Conservation (phyloP, 2,113 vertebrate species). For the Balaeniceps rex region DNA sequence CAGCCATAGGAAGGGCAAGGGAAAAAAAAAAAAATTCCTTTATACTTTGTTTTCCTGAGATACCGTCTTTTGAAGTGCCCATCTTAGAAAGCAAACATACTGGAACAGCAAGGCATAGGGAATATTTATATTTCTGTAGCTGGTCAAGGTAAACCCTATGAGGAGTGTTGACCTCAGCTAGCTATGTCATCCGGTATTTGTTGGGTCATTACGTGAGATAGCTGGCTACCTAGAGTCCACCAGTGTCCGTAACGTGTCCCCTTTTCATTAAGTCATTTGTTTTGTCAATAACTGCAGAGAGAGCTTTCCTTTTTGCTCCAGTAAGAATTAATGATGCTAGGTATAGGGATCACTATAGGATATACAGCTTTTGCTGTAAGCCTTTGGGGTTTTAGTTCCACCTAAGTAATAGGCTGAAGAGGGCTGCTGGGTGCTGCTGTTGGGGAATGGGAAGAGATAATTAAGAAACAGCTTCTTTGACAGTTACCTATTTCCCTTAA, state of each 20-base stretch:
- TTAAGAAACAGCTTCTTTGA: not conserved
- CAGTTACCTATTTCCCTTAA: not conserved
- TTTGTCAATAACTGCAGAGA: not conserved
- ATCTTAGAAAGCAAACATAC: not conserved
- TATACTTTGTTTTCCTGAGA: not conserved
- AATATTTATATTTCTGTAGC: not conserved
- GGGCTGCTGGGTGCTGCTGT: not conserved
- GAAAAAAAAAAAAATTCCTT: not conserved
- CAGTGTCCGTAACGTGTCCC: not conserved
- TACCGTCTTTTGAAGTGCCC: not conserved
- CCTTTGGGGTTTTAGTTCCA: not conserved
- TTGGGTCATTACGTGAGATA: not conserved
- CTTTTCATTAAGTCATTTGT: not conserved
- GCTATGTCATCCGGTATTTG: not conserved
- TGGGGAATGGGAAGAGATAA: not conserved
- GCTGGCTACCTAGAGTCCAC: not conserved
- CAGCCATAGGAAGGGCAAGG: not conserved
- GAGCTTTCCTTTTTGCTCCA: not conserved
- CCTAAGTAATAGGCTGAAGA: not conserved
- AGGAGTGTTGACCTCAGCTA: not conserved
- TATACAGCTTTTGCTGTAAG: not conserved
- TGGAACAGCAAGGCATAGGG: not conserved
- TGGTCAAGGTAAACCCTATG: not conserved
- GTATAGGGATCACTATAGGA: not conserved
- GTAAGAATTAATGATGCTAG: not conserved